Conservation (phyloP, 2,888 invertebrate genomes). For the Cheilosia urbana region DNA sequence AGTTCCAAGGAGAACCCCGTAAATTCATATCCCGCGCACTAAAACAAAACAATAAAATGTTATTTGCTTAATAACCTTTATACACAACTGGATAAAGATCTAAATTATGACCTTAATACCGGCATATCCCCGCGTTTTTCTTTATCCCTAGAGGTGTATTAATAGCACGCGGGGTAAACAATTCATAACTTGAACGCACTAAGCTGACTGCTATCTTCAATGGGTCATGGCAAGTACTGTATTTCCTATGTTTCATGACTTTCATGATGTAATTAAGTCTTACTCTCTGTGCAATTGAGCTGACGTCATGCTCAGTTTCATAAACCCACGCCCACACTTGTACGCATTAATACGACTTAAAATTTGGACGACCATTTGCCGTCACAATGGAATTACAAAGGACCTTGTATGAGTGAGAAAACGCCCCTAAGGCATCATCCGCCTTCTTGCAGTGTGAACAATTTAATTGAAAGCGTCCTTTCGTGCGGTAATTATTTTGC, state of each 20-base stretch:
- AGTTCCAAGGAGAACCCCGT: conserved; percentile 15
- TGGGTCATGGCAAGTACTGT: conserved; percentile 1
- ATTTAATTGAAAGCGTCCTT: conserved; percentile 61
- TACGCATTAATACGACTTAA: not conserved
- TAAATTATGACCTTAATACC: conserved; percentile 69
- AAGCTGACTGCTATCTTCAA: not conserved
- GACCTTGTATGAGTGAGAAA: not conserved
- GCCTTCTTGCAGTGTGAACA: conserved; percentile 3
- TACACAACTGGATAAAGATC: conserved; percentile 61
- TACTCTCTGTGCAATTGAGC: conserved; percentile 52
- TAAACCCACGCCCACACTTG: not conserved
- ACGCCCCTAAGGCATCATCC: not conserved
- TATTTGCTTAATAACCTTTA: conserved; percentile 67
- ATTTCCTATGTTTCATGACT: conserved; percentile 9
- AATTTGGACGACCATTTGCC: not conserved
- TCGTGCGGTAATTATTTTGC: conserved; percentile 30
- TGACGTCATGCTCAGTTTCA: conserved; percentile 29
- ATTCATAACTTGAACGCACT: conserved; percentile 18
- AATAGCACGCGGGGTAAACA: conserved; percentile 53
- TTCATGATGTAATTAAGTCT: conserved; percentile 57
- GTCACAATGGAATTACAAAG: not conserved
- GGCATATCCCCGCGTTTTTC: conserved; percentile 47
- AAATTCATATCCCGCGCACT: conserved; percentile 47
- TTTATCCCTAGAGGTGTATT: conserved; percentile 62
- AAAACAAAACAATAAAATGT: conserved; percentile 62